phyloP scores from a whole-genome alignment of 2,888 invertebrate genomes.

The Lomographa bimaculata region DNA sequence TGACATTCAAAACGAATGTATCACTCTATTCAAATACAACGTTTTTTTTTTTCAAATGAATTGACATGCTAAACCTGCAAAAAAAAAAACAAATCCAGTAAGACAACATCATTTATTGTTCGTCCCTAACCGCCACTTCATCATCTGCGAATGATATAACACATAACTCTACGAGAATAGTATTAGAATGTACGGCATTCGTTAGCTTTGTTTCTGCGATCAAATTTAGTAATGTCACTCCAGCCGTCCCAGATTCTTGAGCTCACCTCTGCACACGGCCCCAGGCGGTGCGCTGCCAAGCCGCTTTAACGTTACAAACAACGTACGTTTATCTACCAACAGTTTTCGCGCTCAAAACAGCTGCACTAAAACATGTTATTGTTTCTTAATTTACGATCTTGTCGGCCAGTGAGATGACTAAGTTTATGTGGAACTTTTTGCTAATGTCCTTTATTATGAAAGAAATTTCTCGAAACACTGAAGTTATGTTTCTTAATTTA shows the following conservation, averaged over 20 bases:
- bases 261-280: constrained; percentile 79
- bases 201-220: constrained; percentile 69
- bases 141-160: too few relatives aligned
- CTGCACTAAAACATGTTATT: constrained; percentile 21
- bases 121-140: too few relatives aligned
- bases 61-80: too few relatives aligned
- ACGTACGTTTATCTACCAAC: constrained; percentile 39
- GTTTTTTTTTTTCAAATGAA: too few relatives aligned
- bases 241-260: constrained; percentile 78
- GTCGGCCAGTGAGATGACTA: not conserved
- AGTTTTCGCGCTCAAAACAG: constrained; percentile 32
- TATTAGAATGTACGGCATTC: constrained; percentile 46
- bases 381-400: constrained; percentile 14
- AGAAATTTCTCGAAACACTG: too few relatives aligned
- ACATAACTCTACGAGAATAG: constrained; percentile 12
- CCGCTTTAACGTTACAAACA: constrained; percentile 12
- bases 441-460: too few relatives aligned
- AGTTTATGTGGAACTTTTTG: too few relatives aligned
- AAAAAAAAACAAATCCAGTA: too few relatives aligned
- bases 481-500: too few relatives aligned
- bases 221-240: constrained; percentile 83
- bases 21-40: too few relatives aligned
- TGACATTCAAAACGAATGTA: too few relatives aligned
- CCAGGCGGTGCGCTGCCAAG: constrained; percentile 70
- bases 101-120: too few relatives aligned